Base-by-base conservation (phyloP, 2,888 invertebrate genomes). In the Sesia apiformis region DNA sequence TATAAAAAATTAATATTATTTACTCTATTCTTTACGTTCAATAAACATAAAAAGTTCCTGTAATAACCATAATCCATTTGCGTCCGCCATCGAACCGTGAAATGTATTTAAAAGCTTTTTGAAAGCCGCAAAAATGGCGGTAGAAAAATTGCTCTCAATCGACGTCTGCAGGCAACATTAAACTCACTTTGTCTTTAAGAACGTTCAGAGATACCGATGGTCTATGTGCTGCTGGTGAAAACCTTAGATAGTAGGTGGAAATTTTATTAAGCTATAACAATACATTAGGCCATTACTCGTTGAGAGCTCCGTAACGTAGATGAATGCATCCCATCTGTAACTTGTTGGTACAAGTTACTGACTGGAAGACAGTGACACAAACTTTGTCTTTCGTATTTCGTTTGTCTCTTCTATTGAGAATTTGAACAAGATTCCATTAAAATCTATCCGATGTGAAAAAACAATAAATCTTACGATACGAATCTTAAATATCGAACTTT, bases 261-360 rank as follows among this genome's bases (percentile, higher is more conserved):
- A 68, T 58, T 57, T 60, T 81, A 81, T 80, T 76, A 76, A 82
- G 74, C 74, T 75, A 75, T 78, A 74, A 80, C 78, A 70, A 84
- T 86, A 84, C 70, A 81, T 86, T 80, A 84, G 69, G 58, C 74
- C 71, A 78, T 85, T 84, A 85, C 70, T 61, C 67, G 74, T 63
- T 62, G 77, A 78, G 77, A 78, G 72, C 76, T 66, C 65, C 58
- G 69, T 76, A 82, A 82, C 77, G 64, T 69, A 73, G 81, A 84
- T 69, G 74, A 72, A 86, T 85, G 80, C 76, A 72, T 63, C 65
- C 71, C 72, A 80, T 84, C 83, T 72, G 53, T 60, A 49, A 55
- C 50, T 8, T 55, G n/a, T 46, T 23, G 23, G 8, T 46, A 23
- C 8, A 8, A 46, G 46, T 38, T 46, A 38, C 7, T 7, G 52